Evolutionary conservation across 2,888 invertebrate genomes (phyloP).

Genomic region (Drymonia ruficornis): DNA sequence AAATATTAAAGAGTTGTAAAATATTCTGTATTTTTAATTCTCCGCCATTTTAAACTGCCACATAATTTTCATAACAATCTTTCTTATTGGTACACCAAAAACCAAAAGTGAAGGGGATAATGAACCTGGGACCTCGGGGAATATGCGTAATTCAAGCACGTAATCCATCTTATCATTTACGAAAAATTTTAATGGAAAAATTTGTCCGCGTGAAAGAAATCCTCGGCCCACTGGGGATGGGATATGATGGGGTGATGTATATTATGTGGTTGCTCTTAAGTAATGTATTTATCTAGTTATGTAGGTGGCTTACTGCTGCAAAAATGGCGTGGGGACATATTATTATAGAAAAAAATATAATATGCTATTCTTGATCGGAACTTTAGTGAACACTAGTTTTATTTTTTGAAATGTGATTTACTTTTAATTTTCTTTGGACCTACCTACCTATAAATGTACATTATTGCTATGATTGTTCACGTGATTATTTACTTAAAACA

Average conservation of each 20-base stretch:
- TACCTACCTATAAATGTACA: too few species aligned
- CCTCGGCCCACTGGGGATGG: conserved; percentile 53
- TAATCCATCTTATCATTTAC: conserved; percentile 81
- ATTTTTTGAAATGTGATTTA: too few species aligned
- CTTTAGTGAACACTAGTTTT: too few species aligned
- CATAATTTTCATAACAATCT: conserved; percentile 29
- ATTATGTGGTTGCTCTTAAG: conserved; percentile 24
- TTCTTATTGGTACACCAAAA: conserved; percentile 30
- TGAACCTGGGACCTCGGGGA: conserved; percentile 64
- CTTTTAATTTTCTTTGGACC: too few species aligned
- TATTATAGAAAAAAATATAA: too few species aligned
- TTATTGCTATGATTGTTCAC: too few species aligned
- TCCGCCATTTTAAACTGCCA: conserved; percentile 20
- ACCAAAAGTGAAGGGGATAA: conserved; percentile 56
- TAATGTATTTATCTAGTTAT: neutral
- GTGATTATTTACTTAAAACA: too few species aligned
- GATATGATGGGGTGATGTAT: conserved; percentile 23
- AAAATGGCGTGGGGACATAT: too few species aligned
- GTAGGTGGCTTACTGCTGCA: too few species aligned
- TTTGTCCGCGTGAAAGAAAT: conserved; percentile 69
- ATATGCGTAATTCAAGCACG: conserved; percentile 67
- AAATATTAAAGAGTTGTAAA: too few species aligned
- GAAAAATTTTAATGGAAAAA: conserved; percentile 77
- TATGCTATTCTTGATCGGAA: too few species aligned
- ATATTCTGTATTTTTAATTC: neutral